phyloP scores from a whole-genome alignment of 2,113 vertebrate genomes.

The Hypomesus transpacificus region DNA sequence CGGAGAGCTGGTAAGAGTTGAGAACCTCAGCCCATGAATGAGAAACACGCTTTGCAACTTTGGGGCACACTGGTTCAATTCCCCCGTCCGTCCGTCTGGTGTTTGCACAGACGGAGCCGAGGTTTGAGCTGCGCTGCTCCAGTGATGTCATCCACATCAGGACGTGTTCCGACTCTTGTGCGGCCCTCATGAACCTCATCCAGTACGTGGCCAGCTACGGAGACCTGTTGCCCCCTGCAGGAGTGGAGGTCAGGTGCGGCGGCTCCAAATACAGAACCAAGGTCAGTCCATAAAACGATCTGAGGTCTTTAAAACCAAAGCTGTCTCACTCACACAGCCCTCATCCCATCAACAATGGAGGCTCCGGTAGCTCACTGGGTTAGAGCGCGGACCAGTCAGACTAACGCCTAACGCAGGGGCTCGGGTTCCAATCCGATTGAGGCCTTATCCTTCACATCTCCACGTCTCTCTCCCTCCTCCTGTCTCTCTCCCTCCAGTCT shows the following conservation, averaged over 20 bases:
- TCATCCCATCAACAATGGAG: no score
- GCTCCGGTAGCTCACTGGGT: no score
- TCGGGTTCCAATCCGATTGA: no score
- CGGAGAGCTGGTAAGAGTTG: conserved; percentile 78
- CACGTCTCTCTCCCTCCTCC: no score
- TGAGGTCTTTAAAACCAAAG: neutral
- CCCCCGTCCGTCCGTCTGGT: neutral
- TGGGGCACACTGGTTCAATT: neutral
- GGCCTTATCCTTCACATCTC: no score
- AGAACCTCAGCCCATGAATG: neutral
- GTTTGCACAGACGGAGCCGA: conserved; percentile 76
- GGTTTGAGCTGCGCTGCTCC: conserved; percentile 93
- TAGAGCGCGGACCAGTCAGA: neutral
- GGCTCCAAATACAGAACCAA: conserved; percentile 72
- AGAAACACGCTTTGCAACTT: neutral
- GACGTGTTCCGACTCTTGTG: conserved; percentile 93
- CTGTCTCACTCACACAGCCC: no score
- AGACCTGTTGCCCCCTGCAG: conserved; percentile 79
- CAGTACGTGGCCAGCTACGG: conserved; percentile 96
- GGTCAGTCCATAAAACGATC: conserved; percentile 62
- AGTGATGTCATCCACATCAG: conserved; percentile 94
- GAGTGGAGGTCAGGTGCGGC: conserved; percentile 72
- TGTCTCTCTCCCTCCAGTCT: no score
- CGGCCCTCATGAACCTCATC: conserved; percentile 97
- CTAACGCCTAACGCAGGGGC: no score